phyloP scores from a whole-genome alignment of 2,888 invertebrate species.

The Calameuta pallipes region DNA sequence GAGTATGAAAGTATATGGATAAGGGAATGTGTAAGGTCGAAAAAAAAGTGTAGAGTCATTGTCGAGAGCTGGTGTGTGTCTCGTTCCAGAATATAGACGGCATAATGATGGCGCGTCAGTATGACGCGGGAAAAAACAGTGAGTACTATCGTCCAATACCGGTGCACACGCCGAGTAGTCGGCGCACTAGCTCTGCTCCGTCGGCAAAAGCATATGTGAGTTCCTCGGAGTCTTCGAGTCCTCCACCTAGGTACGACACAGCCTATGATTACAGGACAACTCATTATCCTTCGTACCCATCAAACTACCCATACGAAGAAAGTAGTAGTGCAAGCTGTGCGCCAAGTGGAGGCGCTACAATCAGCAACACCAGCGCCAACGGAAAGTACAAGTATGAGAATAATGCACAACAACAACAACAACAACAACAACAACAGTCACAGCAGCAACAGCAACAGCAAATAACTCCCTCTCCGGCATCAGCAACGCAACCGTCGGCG shows the following conservation, averaged over 20 bases:
- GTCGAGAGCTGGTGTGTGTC: constrained; percentile 64
- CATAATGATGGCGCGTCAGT: constrained; percentile 66
- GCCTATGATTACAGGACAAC: constrained; percentile 64
- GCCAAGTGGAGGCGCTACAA: not conserved
- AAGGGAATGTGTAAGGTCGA: not conserved
- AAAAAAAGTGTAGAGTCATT: constrained; percentile 52
- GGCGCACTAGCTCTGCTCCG: constrained; percentile 52
- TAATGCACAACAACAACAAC: constrained; percentile 17
- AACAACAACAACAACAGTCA: constrained; percentile 4
- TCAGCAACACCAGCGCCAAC: not conserved
- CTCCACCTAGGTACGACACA: constrained; percentile 47
- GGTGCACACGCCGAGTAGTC: constrained; percentile 60
- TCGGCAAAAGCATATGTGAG: constrained; percentile 51
- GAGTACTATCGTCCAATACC: constrained; percentile 64
- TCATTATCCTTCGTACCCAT: constrained; percentile 63
- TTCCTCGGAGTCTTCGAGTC: constrained; percentile 38
- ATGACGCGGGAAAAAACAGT: constrained; percentile 62
- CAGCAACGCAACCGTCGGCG: constrained; percentile 33
- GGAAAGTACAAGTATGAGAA: constrained; percentile 55
- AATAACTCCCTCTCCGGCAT: constrained; percentile 28
- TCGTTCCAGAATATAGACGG: constrained; percentile 67
- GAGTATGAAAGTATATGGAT: not conserved
- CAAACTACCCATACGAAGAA: constrained; percentile 64
- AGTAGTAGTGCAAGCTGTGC: constrained; percentile 24
- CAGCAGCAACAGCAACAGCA: constrained; percentile 16